Conservation (phyloP, 2,113 vertebrate genomes). For the Ophthalmolycus amberensis region DNA sequence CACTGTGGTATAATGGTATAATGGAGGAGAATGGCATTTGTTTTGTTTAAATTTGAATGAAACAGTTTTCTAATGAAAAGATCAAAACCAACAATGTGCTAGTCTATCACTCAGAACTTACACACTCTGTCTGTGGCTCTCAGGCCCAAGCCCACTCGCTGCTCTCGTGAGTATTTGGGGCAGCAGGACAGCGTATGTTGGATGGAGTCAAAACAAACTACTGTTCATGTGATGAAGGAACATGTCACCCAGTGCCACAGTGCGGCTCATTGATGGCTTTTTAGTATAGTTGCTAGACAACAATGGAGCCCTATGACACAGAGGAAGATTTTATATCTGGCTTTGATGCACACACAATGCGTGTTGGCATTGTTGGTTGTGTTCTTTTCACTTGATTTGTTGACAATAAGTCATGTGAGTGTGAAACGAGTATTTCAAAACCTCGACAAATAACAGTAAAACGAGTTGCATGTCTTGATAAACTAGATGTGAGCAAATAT, state of each 20-base stretch:
- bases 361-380: neutral
- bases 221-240: neutral
- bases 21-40: neutral
- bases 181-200: neutral
- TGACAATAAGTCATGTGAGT: neutral
- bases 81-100: neutral
- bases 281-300: neutral
- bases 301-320: too few relatives aligned
- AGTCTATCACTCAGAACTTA: neutral
- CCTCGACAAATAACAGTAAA: neutral
- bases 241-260: neutral
- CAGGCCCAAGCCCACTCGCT: neutral
- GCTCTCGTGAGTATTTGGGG: neutral
- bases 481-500: neutral
- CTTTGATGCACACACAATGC: neutral
- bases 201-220: neutral
- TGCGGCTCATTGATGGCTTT: neutral
- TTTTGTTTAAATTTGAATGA: neutral
- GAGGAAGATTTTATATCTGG: neutral
- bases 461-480: neutral
- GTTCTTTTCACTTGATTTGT: neutral
- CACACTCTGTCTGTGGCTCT: neutral
- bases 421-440: neutral
- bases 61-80: neutral
- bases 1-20: neutral